Percentiles rank a stretch among this genome's conserved stretches.
phyloP scores from a whole-genome alignment of 1,140 invertebrate genomes.

The Leptoteleia sp. region DNA sequence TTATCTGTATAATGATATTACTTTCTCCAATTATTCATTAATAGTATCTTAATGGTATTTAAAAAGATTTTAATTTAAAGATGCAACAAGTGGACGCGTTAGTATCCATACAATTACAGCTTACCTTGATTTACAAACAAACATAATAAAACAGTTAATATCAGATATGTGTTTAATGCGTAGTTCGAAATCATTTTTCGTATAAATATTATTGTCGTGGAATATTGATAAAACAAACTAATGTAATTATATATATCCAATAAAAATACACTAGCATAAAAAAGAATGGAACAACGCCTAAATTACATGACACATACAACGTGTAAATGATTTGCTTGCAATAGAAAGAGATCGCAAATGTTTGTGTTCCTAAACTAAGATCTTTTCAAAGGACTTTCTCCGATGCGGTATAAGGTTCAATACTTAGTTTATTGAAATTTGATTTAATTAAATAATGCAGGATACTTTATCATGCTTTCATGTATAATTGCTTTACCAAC shows the following conservation, averaged over 20 bases:
- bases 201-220: not conserved
- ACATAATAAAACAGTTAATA: conserved; percentile 20
- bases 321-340: too few relatives aligned
- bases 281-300: conserved; percentile 30
- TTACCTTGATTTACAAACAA: conserved; percentile 36
- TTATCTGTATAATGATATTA: too few relatives aligned
- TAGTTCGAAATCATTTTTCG: conserved; percentile 5
- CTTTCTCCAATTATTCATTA: too few relatives aligned
- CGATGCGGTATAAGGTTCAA: too few relatives aligned
- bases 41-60: too few relatives aligned
- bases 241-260: too few relatives aligned
- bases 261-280: not conserved
- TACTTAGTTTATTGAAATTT: too few relatives aligned
- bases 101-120: not conserved
- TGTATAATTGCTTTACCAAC: too few relatives aligned
- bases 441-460: too few relatives aligned
- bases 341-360: not conserved
- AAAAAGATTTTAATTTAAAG: not conserved
- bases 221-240: not conserved
- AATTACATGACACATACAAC: conserved; percentile 9
- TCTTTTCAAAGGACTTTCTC: too few relatives aligned
- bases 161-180: conserved; percentile 4
- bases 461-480: too few relatives aligned
- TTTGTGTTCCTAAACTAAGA: conserved; percentile 17
- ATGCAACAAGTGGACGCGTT: conserved; percentile 29